Conservation (phyloP, 1,140 invertebrate genomes). For the Drosophila kohkoa region DNA sequence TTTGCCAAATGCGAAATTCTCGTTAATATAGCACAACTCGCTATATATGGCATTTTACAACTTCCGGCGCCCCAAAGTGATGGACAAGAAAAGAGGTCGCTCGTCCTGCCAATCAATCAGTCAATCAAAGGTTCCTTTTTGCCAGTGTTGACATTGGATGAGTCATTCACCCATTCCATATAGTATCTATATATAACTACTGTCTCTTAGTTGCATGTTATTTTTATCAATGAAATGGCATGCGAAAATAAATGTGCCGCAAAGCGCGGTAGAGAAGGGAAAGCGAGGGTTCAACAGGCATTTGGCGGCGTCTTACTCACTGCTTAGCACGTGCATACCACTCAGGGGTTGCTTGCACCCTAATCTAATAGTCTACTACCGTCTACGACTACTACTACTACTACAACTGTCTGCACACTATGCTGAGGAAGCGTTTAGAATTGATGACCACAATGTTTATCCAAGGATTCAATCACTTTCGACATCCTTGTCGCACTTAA, state of each 20-base stretch:
- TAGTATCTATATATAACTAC: background rate
- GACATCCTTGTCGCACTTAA: slow-evolving; percentile 26
- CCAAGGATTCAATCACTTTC: slow-evolving; percentile 24
- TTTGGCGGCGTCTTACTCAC: background rate
- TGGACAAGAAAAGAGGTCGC: slow-evolving; percentile 1
- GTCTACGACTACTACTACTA: slow-evolving; percentile 10
- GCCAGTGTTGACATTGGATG: slow-evolving; percentile 20
- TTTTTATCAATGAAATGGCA: slow-evolving; percentile 41
- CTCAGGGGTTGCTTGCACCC: slow-evolving; percentile 34
- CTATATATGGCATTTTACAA: slow-evolving; percentile 14
- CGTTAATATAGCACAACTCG: slow-evolving; percentile 3
- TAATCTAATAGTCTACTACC: background rate
- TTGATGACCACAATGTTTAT: slow-evolving; percentile 37
- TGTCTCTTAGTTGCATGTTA: slow-evolving; percentile 27
- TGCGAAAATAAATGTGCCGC: slow-evolving; percentile 36
- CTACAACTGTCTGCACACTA: slow-evolving; percentile 14
- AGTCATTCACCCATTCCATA: slow-evolving; percentile 27
- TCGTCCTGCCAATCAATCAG: slow-evolving; percentile 24
- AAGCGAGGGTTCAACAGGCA: background rate
- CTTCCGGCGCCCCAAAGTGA: slow-evolving; percentile 4
- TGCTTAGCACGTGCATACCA: slow-evolving; percentile 12
- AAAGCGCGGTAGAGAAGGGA: slow-evolving; percentile 19
- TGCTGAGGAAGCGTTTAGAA: slow-evolving; percentile 28
- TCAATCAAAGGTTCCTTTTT: slow-evolving; percentile 5
- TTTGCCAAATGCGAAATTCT: background rate